Evolutionary conservation across 2,888 invertebrate genomes (phyloP).

Genomic region (Nemotelus nigrinus): DNA sequence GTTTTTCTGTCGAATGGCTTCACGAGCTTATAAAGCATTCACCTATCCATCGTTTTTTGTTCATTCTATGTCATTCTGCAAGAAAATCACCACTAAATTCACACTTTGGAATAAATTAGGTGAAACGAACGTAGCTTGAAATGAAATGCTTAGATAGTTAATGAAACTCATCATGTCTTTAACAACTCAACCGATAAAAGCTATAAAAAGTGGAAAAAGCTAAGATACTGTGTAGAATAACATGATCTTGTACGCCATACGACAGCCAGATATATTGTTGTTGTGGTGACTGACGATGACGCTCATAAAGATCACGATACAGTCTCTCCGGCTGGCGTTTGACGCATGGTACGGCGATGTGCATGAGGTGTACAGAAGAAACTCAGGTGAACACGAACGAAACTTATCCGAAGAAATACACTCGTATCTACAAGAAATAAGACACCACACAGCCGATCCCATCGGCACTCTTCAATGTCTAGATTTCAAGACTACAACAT

Average conservation of each 20-base stretch:
- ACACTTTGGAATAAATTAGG: too few relatives aligned
- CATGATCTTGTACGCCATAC: slow-evolving; percentile 33
- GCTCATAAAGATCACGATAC: slow-evolving; percentile 37
- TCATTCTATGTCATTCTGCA: too few relatives aligned
- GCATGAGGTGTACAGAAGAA: slow-evolving; percentile 1
- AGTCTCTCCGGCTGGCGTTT: slow-evolving; percentile 31
- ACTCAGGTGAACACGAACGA: slow-evolving; percentile 28
- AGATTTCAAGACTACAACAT: slow-evolving; percentile 12
- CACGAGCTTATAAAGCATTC: too few relatives aligned
- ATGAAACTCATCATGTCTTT: slow-evolving; percentile 5
- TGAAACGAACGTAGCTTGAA: not conserved
- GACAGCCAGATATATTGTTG: slow-evolving; percentile 10
- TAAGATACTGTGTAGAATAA: slow-evolving; percentile 24
- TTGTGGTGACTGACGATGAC: slow-evolving; percentile 1
- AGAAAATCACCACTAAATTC: too few relatives aligned
- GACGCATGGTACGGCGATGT: not conserved
- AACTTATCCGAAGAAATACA: slow-evolving; percentile 28
- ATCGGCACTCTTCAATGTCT: slow-evolving; percentile 35
- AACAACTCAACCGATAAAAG: slow-evolving; percentile 25
- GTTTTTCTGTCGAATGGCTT: too few relatives aligned
- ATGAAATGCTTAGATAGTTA: not conserved
- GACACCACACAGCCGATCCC: slow-evolving; percentile 33
- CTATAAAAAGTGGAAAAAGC: not conserved
- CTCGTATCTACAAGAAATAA: slow-evolving; percentile 42
- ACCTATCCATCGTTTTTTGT: too few relatives aligned